Conservation (phyloP, 2,888 invertebrate genomes). For the Volucella inflata region DNA sequence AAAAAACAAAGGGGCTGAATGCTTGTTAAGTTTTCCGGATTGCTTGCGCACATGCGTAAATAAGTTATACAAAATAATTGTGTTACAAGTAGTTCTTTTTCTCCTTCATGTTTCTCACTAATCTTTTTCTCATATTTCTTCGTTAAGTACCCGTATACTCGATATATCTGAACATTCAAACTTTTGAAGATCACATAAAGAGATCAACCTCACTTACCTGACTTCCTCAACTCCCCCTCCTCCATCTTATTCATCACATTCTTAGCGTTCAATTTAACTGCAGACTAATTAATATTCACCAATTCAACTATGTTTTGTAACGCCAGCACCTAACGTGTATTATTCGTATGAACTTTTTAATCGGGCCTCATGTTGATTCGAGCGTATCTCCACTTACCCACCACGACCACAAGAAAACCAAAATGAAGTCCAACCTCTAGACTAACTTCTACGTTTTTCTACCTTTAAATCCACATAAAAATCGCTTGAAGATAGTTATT, state of each 20-base stretch:
- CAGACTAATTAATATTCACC: constrained; percentile 61
- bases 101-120: no score
- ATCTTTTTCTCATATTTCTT: no score
- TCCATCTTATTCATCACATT: neutral
- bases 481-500: constrained; percentile 63
- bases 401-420: constrained; percentile 21
- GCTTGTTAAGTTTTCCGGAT: no score
- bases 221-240: constrained; percentile 24
- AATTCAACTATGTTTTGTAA: constrained; percentile 39
- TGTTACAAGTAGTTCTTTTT: no score
- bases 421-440: constrained; percentile 18
- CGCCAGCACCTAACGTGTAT: constrained; percentile 50
- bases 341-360: constrained; percentile 32
- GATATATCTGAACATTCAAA: no score
- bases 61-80: no score
- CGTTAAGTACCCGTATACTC: no score
- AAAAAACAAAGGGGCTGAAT: no score
- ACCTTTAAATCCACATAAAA: constrained; percentile 61
- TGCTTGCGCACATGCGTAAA: no score
- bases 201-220: constrained; percentile 18
- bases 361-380: constrained; percentile 64
- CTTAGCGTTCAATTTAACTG: constrained; percentile 23
- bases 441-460: constrained; percentile 24
- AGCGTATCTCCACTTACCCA: constrained; percentile 63
- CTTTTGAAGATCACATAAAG: neutral